Evolutionary conservation across 2,113 vertebrate species (phyloP).

Genomic region (Silurus asotus): DNA sequence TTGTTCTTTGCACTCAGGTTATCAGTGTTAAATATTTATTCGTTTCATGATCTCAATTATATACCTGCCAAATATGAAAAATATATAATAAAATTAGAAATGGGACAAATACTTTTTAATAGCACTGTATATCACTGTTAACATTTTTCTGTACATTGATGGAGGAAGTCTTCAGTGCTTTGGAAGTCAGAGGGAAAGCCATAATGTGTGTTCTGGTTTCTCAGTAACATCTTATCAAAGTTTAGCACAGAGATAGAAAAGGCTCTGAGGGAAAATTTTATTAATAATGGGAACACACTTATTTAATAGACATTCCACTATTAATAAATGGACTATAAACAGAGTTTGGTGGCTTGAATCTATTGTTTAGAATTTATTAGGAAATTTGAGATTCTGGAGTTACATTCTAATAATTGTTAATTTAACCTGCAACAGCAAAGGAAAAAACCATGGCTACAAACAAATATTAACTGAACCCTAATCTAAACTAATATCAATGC

Average conservation of each 20-base stretch:
- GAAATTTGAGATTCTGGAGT: not conserved
- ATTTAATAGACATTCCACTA: not conserved
- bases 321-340: not conserved
- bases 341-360: not conserved
- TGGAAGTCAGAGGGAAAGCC: not conserved
- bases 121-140: not conserved
- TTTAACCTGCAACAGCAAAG: not conserved
- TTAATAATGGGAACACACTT: not conserved
- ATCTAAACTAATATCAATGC: not conserved
- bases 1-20: too few relatives aligned
- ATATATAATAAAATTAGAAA: too few relatives aligned
- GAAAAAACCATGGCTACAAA: not conserved
- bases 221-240: not conserved
- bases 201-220: not conserved
- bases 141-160: not conserved
- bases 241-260: not conserved
- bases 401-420: not conserved
- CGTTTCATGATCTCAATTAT: too few relatives aligned
- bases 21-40: too few relatives aligned
- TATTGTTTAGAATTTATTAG: not conserved
- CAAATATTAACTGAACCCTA: not conserved
- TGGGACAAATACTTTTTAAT: too few relatives aligned
- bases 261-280: not conserved
- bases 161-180: not conserved
- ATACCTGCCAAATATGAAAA: too few relatives aligned